Conservation (phyloP, 2,797 vertebrate species). For the Aphelocoma californica region DNA sequence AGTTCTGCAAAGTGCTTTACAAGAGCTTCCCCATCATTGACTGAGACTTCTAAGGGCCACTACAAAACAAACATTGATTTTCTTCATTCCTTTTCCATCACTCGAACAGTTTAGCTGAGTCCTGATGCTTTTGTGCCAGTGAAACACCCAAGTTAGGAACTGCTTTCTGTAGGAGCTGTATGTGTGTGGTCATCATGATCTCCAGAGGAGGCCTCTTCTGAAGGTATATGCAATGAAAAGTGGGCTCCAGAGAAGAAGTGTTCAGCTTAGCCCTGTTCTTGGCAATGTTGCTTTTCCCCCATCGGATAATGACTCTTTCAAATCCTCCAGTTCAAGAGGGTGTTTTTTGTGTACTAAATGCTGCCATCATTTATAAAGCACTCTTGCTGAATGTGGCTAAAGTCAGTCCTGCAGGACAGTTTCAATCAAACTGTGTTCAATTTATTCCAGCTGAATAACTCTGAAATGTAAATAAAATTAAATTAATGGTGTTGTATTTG, state of each 20-base stretch:
- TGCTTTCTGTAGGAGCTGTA: neutral
- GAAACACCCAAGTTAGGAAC: neutral
- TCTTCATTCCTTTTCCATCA: neutral
- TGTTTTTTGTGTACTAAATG: slow-evolving; percentile 51
- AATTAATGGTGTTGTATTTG: slow-evolving; percentile 70
- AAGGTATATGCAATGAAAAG: neutral
- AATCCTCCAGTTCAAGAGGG: slow-evolving; percentile 27
- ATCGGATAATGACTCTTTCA: neutral
- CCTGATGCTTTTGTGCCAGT: neutral
- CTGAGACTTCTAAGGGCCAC: neutral
- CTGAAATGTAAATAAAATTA: slow-evolving; percentile 79
- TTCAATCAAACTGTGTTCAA: slow-evolving; percentile 72
- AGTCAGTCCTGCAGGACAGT: slow-evolving; percentile 71
- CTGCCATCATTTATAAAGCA: slow-evolving; percentile 60
- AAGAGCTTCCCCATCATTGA: neutral
- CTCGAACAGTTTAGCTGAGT: neutral
- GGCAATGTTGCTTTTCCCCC: neutral
- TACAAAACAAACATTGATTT: neutral
- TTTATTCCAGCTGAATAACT: slow-evolving; percentile 74
- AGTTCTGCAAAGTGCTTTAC: neutral
- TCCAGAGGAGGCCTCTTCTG: neutral
- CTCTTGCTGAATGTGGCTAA: slow-evolving; percentile 54
- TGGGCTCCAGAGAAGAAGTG: neutral
- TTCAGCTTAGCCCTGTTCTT: neutral
- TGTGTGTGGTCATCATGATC: neutral